Evolutionary conservation across 2,797 vertebrate genomes (phyloP), one percentile per base, ranked within the genome.

Genomic region (Eidolon dupreanum): DNA sequence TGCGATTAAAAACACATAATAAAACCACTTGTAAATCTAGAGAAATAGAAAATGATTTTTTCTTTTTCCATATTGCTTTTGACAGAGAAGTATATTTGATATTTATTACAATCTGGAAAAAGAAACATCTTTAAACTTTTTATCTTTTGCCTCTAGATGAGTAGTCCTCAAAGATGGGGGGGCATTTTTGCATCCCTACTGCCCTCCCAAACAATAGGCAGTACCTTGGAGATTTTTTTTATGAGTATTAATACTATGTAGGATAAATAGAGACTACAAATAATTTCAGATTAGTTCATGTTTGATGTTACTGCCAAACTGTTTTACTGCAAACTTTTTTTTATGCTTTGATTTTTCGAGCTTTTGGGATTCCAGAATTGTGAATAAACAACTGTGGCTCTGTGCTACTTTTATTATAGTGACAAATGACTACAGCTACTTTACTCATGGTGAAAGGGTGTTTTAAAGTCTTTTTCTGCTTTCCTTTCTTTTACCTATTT

Each of bases 1-100:
- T 84, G 43, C 70, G 66, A 55, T 94, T 66, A 77, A 95, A 96
- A 96, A 28, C n/a, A 66, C n/a, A 53, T n/a, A 22, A 61, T 70
- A 46, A 95, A 94, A 75, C 26, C 6, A 51, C 31, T 70, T 90
- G n/a, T 26, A 68, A 46, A 93, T 77, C 19, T 53, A 87, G 81
- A 96, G 71, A 88, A 89, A 46, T 83, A 89, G 53, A 90, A 84
- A 81, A n/a, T 66, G 26, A 11, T 73, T 65, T 85, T 78, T 88
- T 46, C 61, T 36, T 63, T 93, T 59, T 28, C 26, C 15, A 13
- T 61, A 75, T 11, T 55, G 31, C 28, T 90, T 90, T 95, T 79
- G 79, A 65, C 46, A 90, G 63, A 57, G 41, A 84, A 94, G 70
- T 79, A 24, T 78, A 11, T 88, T 83, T 81, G n/a, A 9, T 38